Evolutionary conservation across 2,888 invertebrate genomes (phyloP).

Genomic region (Agrochola litura): DNA sequence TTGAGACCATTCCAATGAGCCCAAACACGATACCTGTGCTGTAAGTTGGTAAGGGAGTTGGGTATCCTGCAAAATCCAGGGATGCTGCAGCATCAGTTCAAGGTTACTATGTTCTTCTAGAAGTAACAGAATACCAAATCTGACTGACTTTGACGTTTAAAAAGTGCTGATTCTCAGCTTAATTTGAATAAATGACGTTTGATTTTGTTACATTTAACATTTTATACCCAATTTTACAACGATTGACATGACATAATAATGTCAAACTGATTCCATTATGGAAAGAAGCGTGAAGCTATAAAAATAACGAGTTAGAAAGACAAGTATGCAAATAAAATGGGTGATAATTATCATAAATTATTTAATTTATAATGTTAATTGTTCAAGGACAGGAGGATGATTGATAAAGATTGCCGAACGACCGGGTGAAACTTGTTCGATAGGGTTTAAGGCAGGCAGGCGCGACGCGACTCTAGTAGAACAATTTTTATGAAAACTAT

Average conservation of each 20-base stretch:
- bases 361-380: constrained; percentile 46
- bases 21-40: too few relatives aligned
- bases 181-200: too few relatives aligned
- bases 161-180: too few relatives aligned
- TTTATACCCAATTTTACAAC: background rate
- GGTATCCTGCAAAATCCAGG: too few relatives aligned
- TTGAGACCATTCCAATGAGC: too few relatives aligned
- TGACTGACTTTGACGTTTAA: too few relatives aligned
- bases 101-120: too few relatives aligned
- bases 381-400: constrained; percentile 43
- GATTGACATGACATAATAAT: constrained; percentile 9
- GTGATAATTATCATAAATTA: constrained; percentile 46
- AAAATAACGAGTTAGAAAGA: constrained; percentile 29
- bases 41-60: too few relatives aligned
- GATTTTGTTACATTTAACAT: background rate
- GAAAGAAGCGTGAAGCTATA: constrained; percentile 30
- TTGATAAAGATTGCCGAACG: constrained; percentile 32
- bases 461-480: background rate
- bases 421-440: constrained; percentile 18
- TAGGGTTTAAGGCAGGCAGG: background rate
- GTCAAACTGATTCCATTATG: constrained; percentile 19
- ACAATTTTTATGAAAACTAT: background rate
- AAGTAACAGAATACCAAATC: too few relatives aligned
- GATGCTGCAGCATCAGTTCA: too few relatives aligned
- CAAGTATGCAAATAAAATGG: constrained; percentile 49